phyloP scores from a whole-genome alignment of 2,797 vertebrate species.

The Enteromius paludinosus region DNA sequence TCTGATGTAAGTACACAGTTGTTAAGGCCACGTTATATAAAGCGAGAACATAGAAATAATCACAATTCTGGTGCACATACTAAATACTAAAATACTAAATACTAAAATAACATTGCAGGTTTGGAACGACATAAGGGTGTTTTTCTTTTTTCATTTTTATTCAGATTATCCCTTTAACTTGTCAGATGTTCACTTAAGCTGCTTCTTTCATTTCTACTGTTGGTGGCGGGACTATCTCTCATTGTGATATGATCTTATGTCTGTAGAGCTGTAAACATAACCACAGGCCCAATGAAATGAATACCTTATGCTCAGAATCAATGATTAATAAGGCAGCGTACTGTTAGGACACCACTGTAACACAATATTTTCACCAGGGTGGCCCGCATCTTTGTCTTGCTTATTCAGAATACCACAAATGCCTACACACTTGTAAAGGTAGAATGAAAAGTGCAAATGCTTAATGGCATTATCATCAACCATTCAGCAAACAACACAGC shows the following conservation, averaged over 20 bases:
- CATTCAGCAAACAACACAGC: not conserved
- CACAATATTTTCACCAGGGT: constrained; percentile 63
- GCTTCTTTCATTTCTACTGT: constrained; percentile 17
- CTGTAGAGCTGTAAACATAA: constrained; percentile 66
- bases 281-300: constrained; percentile 67
- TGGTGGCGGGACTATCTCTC: constrained; percentile 16
- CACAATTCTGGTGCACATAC: not conserved
- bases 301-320: constrained; percentile 72
- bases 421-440: constrained; percentile 23
- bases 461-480: constrained; percentile 4
- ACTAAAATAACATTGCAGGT: not conserved
- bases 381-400: constrained; percentile 46
- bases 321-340: constrained; percentile 79
- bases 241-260: constrained; percentile 56
- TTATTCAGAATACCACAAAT: not conserved
- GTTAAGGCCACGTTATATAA: not conserved
- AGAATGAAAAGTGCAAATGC: constrained; percentile 7
- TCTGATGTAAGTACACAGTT: not conserved
- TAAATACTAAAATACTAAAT: too few species aligned
- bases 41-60: not conserved
- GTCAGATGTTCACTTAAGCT: constrained; percentile 14
- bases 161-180: not conserved
- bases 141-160: not conserved
- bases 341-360: constrained; percentile 69
- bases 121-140: not conserved